Base-by-base conservation (phyloP, 2,113 vertebrate species). In the Mobula hypostoma region DNA sequence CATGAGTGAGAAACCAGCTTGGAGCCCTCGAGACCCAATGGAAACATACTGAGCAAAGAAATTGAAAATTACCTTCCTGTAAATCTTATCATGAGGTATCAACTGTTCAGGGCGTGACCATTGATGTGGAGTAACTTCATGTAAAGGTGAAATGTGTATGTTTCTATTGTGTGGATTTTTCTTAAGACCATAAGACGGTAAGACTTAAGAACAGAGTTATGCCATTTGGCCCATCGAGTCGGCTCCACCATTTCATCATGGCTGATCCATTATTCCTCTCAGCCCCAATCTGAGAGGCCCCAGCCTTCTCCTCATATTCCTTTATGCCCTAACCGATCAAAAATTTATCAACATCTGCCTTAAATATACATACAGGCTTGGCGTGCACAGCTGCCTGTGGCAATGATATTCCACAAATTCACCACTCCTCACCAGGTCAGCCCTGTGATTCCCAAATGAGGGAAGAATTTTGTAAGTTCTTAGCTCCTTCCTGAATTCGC, bases 11-110 rank as follows among this genome's bases (percentile, higher is more conserved):
- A 66, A 90, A 32, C 19, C 29, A 32, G n/a, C 1, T 27, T 19
- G 29, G 61, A 3, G n/a, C 61, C 61, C 29, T n/a, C 7, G 85
- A 19, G 85, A 68, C 61, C 15, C 15, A 32, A 19, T 63, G 29
- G 14, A 19, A 15, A 2, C 85, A 88, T 12, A 63, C 27, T 15
- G n/a, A 36, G 14, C 5, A 14, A 19, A 88, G 2, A 63, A 68
- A 90, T 90, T 90, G 85, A 90, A 90, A 90, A 90, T 90, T 90
- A 68, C 85, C 85, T 66, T 66, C 61, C 27, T 90, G 61, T 90
- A 66, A 66, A 66, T 90, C 61, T 90, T 32, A 66, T 14, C 0
- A 11, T 32, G 85, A 24, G 29, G 29, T 32, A 68, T 87, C 8
- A 58, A n/a, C 11, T 14, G 5, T 61, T 9, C 61, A n/a, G 56